These are phyloP conservation scores for Moxostoma hubbsi DNA, from an alignment of 2,797 vertebrate genomes.

Conservation along the genomic window DNA sequence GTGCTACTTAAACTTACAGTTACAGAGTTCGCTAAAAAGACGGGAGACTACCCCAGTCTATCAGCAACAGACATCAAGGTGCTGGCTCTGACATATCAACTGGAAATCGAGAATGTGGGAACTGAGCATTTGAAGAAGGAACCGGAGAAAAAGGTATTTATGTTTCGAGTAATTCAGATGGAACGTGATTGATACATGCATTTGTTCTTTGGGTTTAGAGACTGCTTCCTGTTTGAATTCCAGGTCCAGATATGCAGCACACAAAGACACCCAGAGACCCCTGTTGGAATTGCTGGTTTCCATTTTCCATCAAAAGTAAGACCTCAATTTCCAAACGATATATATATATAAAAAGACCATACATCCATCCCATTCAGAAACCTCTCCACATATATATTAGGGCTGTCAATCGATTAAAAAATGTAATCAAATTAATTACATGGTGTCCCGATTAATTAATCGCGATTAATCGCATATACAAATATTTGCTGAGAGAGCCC, in stretches of 20 bases:
- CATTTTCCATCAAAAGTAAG: conserved; percentile 89
- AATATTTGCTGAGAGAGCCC: too few species aligned
- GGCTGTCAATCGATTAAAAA: too few species aligned
- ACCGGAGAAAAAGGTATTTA: conserved; percentile 82
- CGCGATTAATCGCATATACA: too few species aligned
- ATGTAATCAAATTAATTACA: too few species aligned
- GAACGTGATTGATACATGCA: not conserved
- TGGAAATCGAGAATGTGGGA: conserved; percentile 85
- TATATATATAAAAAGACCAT: not conserved
- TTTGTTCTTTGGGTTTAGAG: not conserved
- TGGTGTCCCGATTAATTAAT: too few species aligned
- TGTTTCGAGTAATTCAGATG: not conserved
- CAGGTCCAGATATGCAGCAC: conserved; percentile 84
- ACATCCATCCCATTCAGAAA: too few species aligned
- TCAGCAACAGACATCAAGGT: conserved; percentile 94
- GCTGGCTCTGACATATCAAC: conserved; percentile 89
- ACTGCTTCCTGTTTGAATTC: not conserved
- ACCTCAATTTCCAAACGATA: not conserved
- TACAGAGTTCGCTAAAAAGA: conserved; percentile 96
- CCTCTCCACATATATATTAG: too few species aligned
- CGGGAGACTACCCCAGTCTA: conserved; percentile 94
- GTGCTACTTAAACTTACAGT: conserved; percentile 72
- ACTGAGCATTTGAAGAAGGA: conserved; percentile 81
- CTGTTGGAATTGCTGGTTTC: conserved; percentile 86
- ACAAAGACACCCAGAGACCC: conserved; percentile 85